These are phyloP conservation scores for Ceratosolen fusciceps DNA, from an alignment of 1,140 invertebrate genomes.

Conservation along the genomic window DNA sequence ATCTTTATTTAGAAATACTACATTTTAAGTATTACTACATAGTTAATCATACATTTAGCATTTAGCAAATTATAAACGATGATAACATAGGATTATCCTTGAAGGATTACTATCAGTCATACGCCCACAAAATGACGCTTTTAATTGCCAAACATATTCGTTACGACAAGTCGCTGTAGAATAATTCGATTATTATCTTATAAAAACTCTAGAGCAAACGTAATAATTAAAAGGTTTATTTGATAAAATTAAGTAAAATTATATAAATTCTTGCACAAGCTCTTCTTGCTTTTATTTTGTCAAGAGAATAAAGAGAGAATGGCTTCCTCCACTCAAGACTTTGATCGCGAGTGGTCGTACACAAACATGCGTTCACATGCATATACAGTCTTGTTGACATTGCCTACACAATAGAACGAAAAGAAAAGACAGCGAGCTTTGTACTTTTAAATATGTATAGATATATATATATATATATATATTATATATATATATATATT, in stretches of 20 bases:
- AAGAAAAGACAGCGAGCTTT: too few relatives aligned
- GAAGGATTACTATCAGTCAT: not conserved
- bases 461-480: too few relatives aligned
- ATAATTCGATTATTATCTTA: not conserved
- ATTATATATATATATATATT: not conserved
- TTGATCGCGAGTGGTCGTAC: not conserved
- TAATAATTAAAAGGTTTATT: too few relatives aligned
- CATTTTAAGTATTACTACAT: not conserved
- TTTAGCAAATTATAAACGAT: not conserved
- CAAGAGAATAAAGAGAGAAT: too few relatives aligned
- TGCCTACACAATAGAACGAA: too few relatives aligned
- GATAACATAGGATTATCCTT: not conserved
- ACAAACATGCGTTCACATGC: not conserved
- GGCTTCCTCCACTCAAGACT: not conserved
- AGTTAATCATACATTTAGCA: not conserved
- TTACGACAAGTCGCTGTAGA: not conserved
- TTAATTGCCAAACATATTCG: not conserved
- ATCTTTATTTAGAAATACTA: not conserved
- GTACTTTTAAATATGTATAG: too few relatives aligned
- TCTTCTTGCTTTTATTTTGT: too few relatives aligned
- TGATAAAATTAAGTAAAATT: too few relatives aligned
- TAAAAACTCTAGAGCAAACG: too few relatives aligned
- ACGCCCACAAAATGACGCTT: not conserved
- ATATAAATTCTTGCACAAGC: too few relatives aligned
- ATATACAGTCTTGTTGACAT: too few relatives aligned